Conservation (phyloP, 37 sponge, comb jelly and placozoan genomes). For the Aplysina aerophoba region DNA sequence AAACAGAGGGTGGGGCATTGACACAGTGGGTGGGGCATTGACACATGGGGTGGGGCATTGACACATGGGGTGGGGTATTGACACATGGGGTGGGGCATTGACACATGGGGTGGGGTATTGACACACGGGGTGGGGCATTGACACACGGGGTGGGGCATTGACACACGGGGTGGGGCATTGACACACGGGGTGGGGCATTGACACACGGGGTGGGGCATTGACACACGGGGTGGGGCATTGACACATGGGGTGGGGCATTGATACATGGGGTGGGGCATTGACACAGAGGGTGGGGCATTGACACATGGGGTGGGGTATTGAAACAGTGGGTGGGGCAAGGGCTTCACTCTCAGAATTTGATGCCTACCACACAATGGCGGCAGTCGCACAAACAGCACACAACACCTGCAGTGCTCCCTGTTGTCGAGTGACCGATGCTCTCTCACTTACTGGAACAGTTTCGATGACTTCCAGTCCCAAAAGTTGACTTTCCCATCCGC, state of each 20-base stretch:
- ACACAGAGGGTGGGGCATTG: not conserved
- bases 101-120: not conserved
- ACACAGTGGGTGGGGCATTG: no score
- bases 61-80: constrained; percentile 36
- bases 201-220: not conserved
- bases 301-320: not conserved
- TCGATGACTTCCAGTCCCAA: constrained; percentile 98
- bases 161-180: constrained; percentile 34
- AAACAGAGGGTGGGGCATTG: not conserved
- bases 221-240: no score
- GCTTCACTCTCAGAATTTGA: no score
- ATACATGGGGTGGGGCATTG: constrained; percentile 38
- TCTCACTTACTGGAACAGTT: constrained; percentile 57
- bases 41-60: no score
- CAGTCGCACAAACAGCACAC: not conserved
- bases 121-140: no score
- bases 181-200: not conserved
- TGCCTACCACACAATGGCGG: not conserved
- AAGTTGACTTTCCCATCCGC: constrained; percentile 88
- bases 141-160: no score
- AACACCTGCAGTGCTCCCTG: not conserved
- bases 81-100: not conserved
- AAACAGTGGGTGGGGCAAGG: no score
- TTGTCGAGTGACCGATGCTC: not conserved
- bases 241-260: no score